Conservation (phyloP, 2,113 vertebrate species). For the Colius striatus region DNA sequence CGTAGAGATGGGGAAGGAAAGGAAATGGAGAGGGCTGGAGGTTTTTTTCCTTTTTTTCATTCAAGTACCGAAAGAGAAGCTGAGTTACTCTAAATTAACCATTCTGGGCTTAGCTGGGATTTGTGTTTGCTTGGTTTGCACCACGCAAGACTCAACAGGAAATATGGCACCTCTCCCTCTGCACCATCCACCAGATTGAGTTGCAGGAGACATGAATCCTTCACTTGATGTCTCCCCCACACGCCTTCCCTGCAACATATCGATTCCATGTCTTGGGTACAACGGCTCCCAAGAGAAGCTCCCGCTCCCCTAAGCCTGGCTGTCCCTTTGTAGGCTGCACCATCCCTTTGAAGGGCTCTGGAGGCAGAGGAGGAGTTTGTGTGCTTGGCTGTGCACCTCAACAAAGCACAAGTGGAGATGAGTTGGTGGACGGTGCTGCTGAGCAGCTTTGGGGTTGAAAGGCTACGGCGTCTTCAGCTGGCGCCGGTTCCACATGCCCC, state of each 20-base stretch:
- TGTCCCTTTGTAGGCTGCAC: neutral
- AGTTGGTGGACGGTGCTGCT: neutral
- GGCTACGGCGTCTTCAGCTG: slow-evolving; percentile 51
- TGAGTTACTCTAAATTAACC: neutral
- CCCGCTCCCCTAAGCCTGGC: neutral
- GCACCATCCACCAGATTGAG: neutral
- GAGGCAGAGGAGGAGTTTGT: neutral
- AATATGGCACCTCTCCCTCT: slow-evolving; percentile 12
- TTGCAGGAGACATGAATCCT: neutral
- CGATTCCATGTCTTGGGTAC: neutral
- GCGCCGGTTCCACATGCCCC: slow-evolving; percentile 95
- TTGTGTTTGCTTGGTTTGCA: slow-evolving; percentile 11
- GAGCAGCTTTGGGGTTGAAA: neutral
- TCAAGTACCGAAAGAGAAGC: slow-evolving; percentile 42
- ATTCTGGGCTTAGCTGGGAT: neutral
- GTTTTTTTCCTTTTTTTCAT: neutral
- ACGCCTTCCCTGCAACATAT: neutral
- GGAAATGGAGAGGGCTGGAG: neutral
- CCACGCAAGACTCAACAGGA: neutral
- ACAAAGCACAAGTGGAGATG: neutral
- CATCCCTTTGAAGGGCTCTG: neutral
- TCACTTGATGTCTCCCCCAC: neutral
- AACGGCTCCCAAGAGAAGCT: neutral
- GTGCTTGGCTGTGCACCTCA: neutral
- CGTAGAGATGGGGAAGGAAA: neutral